Evolutionary conservation across 2,797 vertebrate genomes (phyloP).

Genomic region (Oophaga sylvatica): DNA sequence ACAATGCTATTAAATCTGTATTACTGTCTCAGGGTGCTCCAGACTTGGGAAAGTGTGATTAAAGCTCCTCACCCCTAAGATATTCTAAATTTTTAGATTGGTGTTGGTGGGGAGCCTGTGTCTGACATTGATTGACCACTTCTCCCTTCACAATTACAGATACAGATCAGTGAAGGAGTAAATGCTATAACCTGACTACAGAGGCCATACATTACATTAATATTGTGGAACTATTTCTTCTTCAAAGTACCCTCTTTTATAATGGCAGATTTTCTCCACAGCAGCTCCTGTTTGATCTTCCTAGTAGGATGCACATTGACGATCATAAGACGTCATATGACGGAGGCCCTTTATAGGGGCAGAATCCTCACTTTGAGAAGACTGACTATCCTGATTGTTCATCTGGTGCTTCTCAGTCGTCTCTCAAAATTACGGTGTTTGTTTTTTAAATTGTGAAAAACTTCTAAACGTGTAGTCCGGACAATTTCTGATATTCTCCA

Average conservation of each 20-base stretch:
- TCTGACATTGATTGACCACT: not conserved
- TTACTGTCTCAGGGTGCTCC: not conserved
- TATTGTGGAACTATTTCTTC: not conserved
- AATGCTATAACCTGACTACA: not conserved
- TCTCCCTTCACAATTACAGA: not conserved
- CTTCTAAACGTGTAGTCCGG: not conserved
- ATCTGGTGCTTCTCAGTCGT: not conserved
- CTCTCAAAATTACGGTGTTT: not conserved
- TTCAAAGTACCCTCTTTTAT: not conserved
- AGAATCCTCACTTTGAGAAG: not conserved
- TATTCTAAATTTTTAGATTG: not conserved
- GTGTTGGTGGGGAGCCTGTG: not conserved
- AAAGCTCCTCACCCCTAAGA: not conserved
- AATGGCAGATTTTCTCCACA: not conserved
- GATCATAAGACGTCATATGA: not conserved
- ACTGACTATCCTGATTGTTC: not conserved
- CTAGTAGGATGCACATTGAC: not conserved
- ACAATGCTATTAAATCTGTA: too few relatives aligned
- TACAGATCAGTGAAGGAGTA: not conserved
- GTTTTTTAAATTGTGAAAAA: not conserved
- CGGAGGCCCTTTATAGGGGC: not conserved
- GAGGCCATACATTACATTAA: not conserved
- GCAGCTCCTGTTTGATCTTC: not conserved
- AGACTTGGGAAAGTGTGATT: not conserved
- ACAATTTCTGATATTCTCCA: not conserved